These are phyloP conservation scores for Chrysocyon brachyurus DNA, from an alignment of 2,797 vertebrate species.

Conservation along the genomic window DNA sequence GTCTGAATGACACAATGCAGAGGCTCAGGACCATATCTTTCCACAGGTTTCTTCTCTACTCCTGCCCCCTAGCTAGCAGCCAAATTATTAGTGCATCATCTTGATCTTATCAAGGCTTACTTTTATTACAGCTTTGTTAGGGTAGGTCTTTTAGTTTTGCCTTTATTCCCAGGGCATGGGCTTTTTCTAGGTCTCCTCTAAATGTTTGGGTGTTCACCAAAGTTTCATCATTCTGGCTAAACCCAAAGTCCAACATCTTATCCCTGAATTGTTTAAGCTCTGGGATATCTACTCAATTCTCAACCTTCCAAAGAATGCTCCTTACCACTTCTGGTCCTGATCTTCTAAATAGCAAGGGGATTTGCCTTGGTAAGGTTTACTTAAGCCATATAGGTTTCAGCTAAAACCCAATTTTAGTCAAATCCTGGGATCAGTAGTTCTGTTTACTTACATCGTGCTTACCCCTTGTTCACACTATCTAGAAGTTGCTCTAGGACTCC, in stretches of 20 bases:
- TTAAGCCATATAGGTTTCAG: not conserved
- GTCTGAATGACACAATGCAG: not conserved
- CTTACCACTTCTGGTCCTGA: not conserved
- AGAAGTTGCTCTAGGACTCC: not conserved
- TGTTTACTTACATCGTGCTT: not conserved
- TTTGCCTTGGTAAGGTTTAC: not conserved
- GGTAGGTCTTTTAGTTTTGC: not conserved
- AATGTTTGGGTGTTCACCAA: not conserved
- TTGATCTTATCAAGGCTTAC: not conserved
- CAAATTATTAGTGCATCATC: not conserved
- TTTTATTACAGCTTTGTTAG: conserved; percentile 2
- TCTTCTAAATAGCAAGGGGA: not conserved
- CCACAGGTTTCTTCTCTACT: not conserved
- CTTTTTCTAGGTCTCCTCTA: not conserved
- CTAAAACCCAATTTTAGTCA: not conserved
- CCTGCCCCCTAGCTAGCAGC: not conserved
- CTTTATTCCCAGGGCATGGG: not conserved
- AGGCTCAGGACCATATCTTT: not conserved
- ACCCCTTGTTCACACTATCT: not conserved
- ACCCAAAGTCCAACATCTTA: not conserved
- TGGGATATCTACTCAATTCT: not conserved
- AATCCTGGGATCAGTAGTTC: not conserved
- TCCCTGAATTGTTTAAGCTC: not conserved
- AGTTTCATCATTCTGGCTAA: not conserved
- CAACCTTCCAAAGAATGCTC: not conserved